Evolutionary conservation across 1,140 invertebrate species (phyloP).

Genomic region (Andricus grossulariae): DNA sequence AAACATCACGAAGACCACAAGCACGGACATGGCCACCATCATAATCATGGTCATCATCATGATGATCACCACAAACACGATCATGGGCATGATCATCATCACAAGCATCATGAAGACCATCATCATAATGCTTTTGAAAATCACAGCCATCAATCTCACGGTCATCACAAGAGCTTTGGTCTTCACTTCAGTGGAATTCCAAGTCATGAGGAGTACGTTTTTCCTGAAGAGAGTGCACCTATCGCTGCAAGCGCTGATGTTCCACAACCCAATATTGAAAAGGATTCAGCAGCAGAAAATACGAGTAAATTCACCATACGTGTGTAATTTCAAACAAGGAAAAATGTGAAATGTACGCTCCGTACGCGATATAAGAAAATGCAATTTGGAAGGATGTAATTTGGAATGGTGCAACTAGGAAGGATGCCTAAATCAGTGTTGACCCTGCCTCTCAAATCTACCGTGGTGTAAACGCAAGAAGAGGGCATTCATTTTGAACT

Average conservation of each 20-base stretch:
- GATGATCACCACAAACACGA: background rate
- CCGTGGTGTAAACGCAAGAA: background rate
- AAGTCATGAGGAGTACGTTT: background rate
- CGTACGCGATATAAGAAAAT: background rate
- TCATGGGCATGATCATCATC: background rate
- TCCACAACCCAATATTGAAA: background rate
- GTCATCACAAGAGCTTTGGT: background rate
- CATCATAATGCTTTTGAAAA: background rate
- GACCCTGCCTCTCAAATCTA: background rate
- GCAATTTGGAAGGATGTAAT: background rate
- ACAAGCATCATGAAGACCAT: background rate
- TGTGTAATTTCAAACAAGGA: background rate
- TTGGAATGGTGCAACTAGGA: too few relatives aligned
- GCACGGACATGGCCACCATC: background rate
- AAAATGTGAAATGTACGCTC: background rate
- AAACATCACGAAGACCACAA: background rate
- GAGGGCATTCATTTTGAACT: background rate
- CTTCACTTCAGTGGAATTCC: background rate
- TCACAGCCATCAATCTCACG: background rate
- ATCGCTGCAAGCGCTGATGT: background rate
- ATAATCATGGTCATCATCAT: background rate
- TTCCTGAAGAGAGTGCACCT: constrained; percentile 8
- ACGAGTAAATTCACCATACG: background rate
- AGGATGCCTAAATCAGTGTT: background rate
- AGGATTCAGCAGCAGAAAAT: background rate